phyloP scores from a whole-genome alignment of 2,888 invertebrate genomes.

The Teleogryllus oceanicus region DNA sequence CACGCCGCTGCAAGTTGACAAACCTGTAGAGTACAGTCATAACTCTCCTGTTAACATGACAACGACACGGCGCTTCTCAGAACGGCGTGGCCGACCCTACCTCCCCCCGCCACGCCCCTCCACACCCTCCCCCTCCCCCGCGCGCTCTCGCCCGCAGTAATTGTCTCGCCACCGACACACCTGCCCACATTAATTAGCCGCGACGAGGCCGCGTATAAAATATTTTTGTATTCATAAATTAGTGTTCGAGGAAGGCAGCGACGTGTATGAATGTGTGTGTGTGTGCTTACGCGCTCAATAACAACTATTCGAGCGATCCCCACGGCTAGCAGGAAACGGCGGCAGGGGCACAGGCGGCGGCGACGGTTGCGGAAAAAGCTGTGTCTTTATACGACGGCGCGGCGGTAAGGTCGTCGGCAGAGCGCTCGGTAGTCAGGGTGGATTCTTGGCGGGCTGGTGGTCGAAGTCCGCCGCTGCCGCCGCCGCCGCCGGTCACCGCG shows the following conservation, averaged over 20 bases:
- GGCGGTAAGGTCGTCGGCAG: too few relatives aligned
- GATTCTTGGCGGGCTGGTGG: too few relatives aligned
- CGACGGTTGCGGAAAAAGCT: too few relatives aligned
- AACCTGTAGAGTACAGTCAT: conserved; percentile 18
- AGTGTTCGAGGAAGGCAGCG: not conserved
- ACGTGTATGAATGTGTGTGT: not conserved
- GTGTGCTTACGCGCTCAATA: not conserved
- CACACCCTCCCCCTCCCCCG: not conserved
- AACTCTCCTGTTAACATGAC: conserved; percentile 18
- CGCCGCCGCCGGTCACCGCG: too few relatives aligned
- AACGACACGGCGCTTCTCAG: conserved; percentile 6
- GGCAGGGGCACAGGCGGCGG: not conserved
- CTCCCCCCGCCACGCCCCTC: not conserved
- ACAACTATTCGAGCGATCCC: not conserved
- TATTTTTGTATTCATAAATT: conserved; percentile 18
- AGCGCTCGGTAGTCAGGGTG: too few relatives aligned
- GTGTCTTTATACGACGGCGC: too few relatives aligned
- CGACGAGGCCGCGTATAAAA: not conserved
- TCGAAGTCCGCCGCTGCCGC: too few relatives aligned
- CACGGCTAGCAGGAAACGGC: not conserved
- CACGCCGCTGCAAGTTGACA: not conserved
- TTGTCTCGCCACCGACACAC: conserved; percentile 18
- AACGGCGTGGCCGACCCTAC: not conserved
- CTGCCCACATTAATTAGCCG: not conserved
- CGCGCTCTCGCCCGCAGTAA: not conserved